These are phyloP conservation scores for Gobio occitaniae DNA, from an alignment of 2,797 vertebrate species.

Conservation along the genomic window DNA sequence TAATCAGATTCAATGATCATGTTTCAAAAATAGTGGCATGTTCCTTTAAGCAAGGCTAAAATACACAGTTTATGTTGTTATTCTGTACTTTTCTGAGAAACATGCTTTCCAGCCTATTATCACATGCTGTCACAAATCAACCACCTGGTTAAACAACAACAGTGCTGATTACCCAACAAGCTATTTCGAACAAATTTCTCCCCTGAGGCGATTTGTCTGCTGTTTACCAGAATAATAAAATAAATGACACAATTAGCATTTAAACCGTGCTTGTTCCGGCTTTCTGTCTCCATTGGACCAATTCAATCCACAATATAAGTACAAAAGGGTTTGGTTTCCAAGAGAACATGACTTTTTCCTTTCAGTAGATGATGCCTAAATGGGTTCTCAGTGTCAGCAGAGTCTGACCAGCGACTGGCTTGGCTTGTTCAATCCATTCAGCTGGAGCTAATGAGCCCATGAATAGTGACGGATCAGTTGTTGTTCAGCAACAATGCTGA, in stretches of 20 bases:
- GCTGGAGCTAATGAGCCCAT: slow-evolving; percentile 34
- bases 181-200: slow-evolving; percentile 28
- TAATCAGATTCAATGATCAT: no score
- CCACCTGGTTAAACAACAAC: slow-evolving; percentile 22
- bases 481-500: slow-evolving; percentile 37
- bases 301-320: slow-evolving; percentile 23
- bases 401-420: slow-evolving; percentile 1
- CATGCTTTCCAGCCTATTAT: background rate
- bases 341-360: slow-evolving; percentile 38
- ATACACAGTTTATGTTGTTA: background rate
- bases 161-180: slow-evolving; percentile 20
- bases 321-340: slow-evolving; percentile 35
- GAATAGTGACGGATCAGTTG: slow-evolving; percentile 22
- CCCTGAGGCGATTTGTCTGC: slow-evolving; percentile 38
- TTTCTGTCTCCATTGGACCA: slow-evolving; percentile 11
- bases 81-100: background rate
- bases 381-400: slow-evolving; percentile 34
- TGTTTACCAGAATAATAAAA: slow-evolving; percentile 44
- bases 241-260: slow-evolving; percentile 45
- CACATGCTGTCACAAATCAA: slow-evolving; percentile 11
- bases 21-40: no score
- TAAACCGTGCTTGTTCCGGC: slow-evolving; percentile 8
- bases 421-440: slow-evolving; percentile 37
- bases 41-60: background rate
- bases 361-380: slow-evolving; percentile 61